These are phyloP conservation scores for Sisyra nigra DNA, from an alignment of 2,888 invertebrate species.

Conservation along the genomic window DNA sequence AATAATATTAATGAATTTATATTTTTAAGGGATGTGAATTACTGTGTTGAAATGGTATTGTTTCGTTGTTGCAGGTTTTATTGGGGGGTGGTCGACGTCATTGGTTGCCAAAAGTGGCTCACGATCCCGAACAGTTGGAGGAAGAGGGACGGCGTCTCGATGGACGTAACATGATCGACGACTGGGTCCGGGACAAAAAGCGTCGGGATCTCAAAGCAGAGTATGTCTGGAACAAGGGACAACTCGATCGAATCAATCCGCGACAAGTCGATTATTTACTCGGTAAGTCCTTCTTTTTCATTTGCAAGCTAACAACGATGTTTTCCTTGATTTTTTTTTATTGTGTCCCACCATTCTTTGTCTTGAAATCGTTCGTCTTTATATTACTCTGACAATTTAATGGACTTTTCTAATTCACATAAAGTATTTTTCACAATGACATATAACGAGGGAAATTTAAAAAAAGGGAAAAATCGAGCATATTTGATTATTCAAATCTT, in stretches of 20 bases:
- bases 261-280: constrained; percentile 54
- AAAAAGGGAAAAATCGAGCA: not conserved
- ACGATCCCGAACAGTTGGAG: constrained; percentile 50
- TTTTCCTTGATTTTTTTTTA: not conserved
- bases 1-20: too few species aligned
- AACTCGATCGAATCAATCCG: constrained; percentile 52
- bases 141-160: constrained; percentile 58
- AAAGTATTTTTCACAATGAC: too few species aligned
- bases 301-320: not conserved
- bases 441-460: too few species aligned
- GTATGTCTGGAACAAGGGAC: constrained; percentile 58
- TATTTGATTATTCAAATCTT: constrained; percentile 1
- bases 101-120: constrained; percentile 54
- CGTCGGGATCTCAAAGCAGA: constrained; percentile 45
- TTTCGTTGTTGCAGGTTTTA: constrained; percentile 43
- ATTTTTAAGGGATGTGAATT: too few species aligned
- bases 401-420: too few species aligned
- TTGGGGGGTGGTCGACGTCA: constrained; percentile 64
- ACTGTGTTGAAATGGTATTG: not conserved
- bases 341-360: not conserved
- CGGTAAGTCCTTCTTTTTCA: constrained; percentile 32
- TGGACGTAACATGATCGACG: constrained; percentile 62
- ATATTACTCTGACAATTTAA: too few species aligned
- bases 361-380: too few species aligned
- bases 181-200: constrained; percentile 62